Base-by-base conservation (phyloP, 2,888 invertebrate genomes). In the Tenthredo livida region DNA sequence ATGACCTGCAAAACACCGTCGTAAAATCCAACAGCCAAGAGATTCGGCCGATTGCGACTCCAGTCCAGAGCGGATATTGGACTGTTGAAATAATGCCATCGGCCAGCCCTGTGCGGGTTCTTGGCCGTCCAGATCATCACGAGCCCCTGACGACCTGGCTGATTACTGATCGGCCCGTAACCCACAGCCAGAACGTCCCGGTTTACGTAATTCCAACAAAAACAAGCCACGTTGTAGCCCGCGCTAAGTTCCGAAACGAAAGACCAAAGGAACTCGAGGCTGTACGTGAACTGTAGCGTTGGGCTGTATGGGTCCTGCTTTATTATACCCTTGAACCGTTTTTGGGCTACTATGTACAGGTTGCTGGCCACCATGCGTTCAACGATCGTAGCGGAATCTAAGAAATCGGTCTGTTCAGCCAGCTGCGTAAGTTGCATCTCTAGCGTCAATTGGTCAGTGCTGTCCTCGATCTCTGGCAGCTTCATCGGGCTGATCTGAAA, bases 51-150 rank as follows among this genome's bases (percentile, higher is more conserved):
- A 67, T 93, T 94, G 0, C 93, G 94, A 0, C 97, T 97, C 94
- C 98, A 98, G 67, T 95, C 94, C 0, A 97, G 92, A 0, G 96
- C 94, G 0, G 97, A 96, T 0, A 97, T 95, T 0, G 97, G 95
- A 75, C 95, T 94, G 0, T 94, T 90, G 89, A 97, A 97, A 4
- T 93, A 89, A 89, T 96, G 97, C 7, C 94, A 90, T 86, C 97
- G 94, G 91, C 97, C 97, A 0, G 97, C 97, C 90, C 96, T 95
- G 17, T 95, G 95, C 0, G 97, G 97, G 92, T 97, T 97, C 93
- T 98, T 94, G 1, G 92, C 90, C 58, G 96, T 97, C 98, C 98
- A 98, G 85, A 97, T 92, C 88, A 96, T 95, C 0, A 97, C 94
- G 58, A 96, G 90, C 0, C 98, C 97, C 1, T 92, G 92, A n/a